Percentiles rank a stretch among this genome's conserved stretches.
phyloP scores from a whole-genome alignment of 1,140 invertebrate genomes.

The Trypoxylus dichotomus region DNA sequence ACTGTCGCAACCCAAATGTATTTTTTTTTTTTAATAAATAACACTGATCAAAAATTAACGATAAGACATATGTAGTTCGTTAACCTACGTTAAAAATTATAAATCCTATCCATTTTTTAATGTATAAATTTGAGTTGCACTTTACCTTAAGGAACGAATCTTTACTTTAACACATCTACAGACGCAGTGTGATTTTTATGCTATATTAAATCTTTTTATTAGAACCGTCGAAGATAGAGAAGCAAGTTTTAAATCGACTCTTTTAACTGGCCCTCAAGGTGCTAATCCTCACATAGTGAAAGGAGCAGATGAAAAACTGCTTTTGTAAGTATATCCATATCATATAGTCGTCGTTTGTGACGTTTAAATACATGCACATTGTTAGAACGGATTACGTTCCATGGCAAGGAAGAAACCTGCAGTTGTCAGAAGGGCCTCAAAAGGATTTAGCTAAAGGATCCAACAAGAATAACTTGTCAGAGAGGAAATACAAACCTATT shows the following conservation, averaged over 20 bases:
- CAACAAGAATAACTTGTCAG: constrained; percentile 56
- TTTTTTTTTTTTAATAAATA: too few relatives aligned
- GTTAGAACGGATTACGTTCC: constrained; percentile 69
- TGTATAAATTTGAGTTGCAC: too few relatives aligned
- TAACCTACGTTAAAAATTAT: too few relatives aligned
- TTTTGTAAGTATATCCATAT: constrained; percentile 62
- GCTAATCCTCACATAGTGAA: constrained; percentile 63
- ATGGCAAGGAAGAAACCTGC: constrained; percentile 68
- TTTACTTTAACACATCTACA: too few relatives aligned
- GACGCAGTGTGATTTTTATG: too few relatives aligned
- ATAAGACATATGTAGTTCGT: too few relatives aligned
- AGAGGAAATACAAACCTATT: constrained; percentile 56
- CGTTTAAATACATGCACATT: constrained; percentile 16
- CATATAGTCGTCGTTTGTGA: too few relatives aligned
- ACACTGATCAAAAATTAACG: too few relatives aligned
- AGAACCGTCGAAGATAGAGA: constrained; percentile 52
- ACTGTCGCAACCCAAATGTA: too few relatives aligned
- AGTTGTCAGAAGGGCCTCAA: constrained; percentile 53
- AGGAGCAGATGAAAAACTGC: constrained; percentile 67
- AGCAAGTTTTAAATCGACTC: constrained; percentile 57
- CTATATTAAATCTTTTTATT: background rate
- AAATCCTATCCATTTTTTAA: too few relatives aligned
- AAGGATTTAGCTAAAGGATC: constrained; percentile 59
- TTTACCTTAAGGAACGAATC: too few relatives aligned
- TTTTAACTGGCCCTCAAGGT: constrained; percentile 60